Evolutionary conservation across 2,888 invertebrate species (phyloP), one percentile per base, ranked within the genome.

Genomic region (Arctia plantaginis): DNA sequence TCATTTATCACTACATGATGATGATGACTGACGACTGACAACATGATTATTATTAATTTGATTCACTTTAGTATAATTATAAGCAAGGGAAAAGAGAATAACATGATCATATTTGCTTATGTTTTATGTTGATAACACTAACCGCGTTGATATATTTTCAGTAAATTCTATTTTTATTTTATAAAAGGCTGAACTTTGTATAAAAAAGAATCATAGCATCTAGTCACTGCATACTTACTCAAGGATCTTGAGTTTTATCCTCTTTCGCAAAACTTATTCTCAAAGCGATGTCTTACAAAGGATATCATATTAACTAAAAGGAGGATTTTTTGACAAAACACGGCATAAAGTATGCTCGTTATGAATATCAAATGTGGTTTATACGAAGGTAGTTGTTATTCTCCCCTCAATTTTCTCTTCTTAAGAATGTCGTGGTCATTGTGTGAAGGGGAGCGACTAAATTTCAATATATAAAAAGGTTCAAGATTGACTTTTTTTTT

Each of bases 261-360:
- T 66, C 47, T 70, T 47, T 33, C 51, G 15, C 27, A 33, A 66
- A 66, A 66, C 64, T 33, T 73, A 70, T 67, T 66, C 70, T 67
- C 71, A 71, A 71, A 65, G 71, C 30, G 64, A 64, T 30, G 64
- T 30, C 15, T 59, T 69, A 23, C 62, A 64, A 71, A 47, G 64
- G 47, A 39, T 62, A 44, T 41, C 33, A 20, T 41, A 23, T 39
- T 41, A 55, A 66, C 41, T 74, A 66, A 59, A 74, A 47, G 23
- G 27, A 47, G 51, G 39, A 27, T 35, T 62, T 71, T 74, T 67
- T 51, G 47, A 62, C 59, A 47, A 44, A 59, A 70, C 27, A 2
- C 39, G 70, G 65, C 66, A 47, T 71, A 67, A 74, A 47, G 39
- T 74, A 64, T 51, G 3, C 67, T 65, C 67, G 62, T 74, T 68